A percentile compares a stretch with the other conserved stretches of the same genome.
phyloP scores from a whole-genome alignment of 2,888 invertebrate genomes.

The Tetragonisca angustula region DNA sequence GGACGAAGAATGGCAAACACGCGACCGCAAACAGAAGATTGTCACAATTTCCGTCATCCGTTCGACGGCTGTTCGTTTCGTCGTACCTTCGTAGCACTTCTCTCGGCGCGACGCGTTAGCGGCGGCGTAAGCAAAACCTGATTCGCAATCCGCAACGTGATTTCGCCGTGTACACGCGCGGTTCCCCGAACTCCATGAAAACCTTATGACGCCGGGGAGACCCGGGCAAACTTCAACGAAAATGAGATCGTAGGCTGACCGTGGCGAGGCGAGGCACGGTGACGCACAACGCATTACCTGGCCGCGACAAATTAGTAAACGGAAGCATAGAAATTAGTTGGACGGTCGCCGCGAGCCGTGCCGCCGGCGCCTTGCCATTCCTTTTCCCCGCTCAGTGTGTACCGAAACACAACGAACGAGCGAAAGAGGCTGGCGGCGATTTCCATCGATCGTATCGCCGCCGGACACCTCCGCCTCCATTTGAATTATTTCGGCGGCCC shows the following conservation, averaged over 20 bases:
- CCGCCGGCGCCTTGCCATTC: slow-evolving; percentile 9
- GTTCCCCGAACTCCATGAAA: slow-evolving; percentile 70
- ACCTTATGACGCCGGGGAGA: slow-evolving; percentile 66
- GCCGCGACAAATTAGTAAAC: slow-evolving; percentile 67
- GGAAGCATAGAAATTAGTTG: slow-evolving; percentile 63
- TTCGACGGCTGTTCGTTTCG: not conserved
- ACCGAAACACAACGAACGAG: slow-evolving; percentile 22
- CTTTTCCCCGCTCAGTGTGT: slow-evolving; percentile 9
- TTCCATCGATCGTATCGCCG: slow-evolving; percentile 51
- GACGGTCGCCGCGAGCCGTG: slow-evolving; percentile 29
- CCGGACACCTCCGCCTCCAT: slow-evolving; percentile 20
- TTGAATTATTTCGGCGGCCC: slow-evolving; percentile 52
- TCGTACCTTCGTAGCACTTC: slow-evolving; percentile 16
- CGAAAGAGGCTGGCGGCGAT: slow-evolving; percentile 27
- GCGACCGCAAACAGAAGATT: not conserved
- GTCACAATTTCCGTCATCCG: not conserved
- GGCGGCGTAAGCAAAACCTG: not conserved
- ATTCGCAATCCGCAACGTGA: slow-evolving; percentile 21
- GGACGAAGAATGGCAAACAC: not conserved
- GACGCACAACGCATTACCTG: slow-evolving; percentile 54
- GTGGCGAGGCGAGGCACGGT: not conserved
- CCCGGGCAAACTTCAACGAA: slow-evolving; percentile 70
- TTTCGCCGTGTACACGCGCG: slow-evolving; percentile 36
- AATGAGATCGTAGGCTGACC: slow-evolving; percentile 56
- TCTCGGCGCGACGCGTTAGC: slow-evolving; percentile 54